A percentile compares a stretch with the other conserved stretches of the same genome.
phyloP scores from a whole-genome alignment of 2,113 vertebrate genomes.

The Salvelinus namaycush region DNA sequence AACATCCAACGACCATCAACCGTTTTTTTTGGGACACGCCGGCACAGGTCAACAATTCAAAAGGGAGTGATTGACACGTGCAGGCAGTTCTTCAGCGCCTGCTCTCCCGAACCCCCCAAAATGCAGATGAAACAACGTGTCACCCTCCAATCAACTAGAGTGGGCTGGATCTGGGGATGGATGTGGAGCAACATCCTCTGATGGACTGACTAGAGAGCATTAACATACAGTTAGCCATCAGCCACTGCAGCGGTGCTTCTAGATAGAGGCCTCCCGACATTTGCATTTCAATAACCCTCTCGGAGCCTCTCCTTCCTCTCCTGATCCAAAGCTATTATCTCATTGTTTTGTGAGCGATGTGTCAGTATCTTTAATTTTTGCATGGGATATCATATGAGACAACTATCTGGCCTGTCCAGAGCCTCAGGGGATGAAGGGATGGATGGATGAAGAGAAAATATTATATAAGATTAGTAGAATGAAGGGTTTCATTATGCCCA shows the following conservation, averaged over 20 bases:
- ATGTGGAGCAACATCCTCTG: not conserved
- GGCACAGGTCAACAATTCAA: not conserved
- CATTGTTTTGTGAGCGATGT: not conserved
- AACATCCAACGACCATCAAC: not conserved
- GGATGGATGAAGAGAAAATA: not conserved
- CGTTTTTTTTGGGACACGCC: not conserved
- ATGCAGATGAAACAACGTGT: not conserved
- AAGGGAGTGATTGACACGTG: not conserved
- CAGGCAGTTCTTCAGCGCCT: not conserved
- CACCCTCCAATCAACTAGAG: not conserved
- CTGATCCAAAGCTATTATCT: conserved; percentile 2
- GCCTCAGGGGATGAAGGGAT: not conserved
- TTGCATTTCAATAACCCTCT: conserved; percentile 55
- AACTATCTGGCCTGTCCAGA: not conserved
- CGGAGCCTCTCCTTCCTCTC: conserved; percentile 2
- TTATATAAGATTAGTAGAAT: not conserved
- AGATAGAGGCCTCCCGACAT: conserved; percentile 26
- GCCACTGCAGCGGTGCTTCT: not conserved
- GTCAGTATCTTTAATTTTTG: not conserved
- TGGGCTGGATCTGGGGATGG: not conserved
- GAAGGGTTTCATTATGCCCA: conserved; percentile 4
- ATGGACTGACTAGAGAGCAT: not conserved
- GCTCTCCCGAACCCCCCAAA: too few species aligned
- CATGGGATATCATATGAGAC: not conserved
- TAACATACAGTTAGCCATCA: conserved; percentile 7